Percentiles rank a stretch among this genome's conserved stretches.
phyloP scores from a whole-genome alignment of 2,797 vertebrate genomes.

The Oreortyx pictus region DNA sequence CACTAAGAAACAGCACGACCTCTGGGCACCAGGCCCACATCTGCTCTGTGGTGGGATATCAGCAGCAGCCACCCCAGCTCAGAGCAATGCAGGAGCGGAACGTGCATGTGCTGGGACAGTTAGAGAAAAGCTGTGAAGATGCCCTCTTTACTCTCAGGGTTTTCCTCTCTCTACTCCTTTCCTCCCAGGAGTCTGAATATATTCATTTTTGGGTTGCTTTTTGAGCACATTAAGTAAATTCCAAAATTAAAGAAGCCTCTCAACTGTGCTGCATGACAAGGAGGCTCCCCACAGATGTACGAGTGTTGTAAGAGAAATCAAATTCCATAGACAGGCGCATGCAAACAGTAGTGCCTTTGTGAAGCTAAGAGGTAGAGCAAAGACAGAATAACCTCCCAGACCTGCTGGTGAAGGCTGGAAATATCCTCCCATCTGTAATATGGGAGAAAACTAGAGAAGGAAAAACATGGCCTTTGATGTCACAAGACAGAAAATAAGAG shows the following conservation, averaged over 20 bases:
- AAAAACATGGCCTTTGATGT: background rate
- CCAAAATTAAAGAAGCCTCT: background rate
- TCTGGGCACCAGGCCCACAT: background rate
- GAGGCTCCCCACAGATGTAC: background rate
- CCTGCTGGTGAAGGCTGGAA: background rate
- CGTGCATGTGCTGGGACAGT: background rate
- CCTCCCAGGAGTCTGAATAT: background rate
- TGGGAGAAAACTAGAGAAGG: background rate
- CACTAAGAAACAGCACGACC: accelerated
- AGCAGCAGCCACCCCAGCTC: background rate
- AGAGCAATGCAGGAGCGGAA: background rate
- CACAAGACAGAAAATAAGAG: background rate
- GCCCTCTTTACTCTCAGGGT: background rate
- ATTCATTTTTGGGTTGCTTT: slow-evolving; percentile 21
- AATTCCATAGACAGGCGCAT: accelerated
- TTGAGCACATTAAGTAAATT: background rate
- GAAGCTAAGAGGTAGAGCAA: background rate
- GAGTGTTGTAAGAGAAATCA: background rate
- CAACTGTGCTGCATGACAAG: background rate
- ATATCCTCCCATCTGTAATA: background rate
- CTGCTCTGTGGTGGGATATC: background rate
- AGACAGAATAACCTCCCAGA: background rate
- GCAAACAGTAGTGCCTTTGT: background rate
- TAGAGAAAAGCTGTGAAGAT: background rate
- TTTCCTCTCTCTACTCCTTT: background rate